Conservation (phyloP, 2,888 invertebrate genomes). For the Glaucopsyche alexis region DNA sequence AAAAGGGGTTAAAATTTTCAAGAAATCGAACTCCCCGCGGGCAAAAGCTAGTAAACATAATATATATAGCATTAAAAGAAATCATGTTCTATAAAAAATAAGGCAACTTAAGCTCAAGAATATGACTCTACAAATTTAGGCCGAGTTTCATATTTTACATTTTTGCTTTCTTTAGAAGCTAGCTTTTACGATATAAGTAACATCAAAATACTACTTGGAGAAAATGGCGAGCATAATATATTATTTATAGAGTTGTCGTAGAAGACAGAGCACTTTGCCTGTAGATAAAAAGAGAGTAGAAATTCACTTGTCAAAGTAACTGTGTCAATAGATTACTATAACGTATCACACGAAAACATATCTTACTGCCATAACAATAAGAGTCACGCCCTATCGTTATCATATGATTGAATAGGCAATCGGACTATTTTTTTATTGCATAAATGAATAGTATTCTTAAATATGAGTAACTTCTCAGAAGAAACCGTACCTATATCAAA, state of each 20-base stretch:
- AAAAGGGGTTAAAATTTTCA: too few relatives aligned
- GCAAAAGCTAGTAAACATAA: too few relatives aligned
- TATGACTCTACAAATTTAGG: too few relatives aligned
- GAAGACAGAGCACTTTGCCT: conserved; percentile 31
- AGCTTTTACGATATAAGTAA: neutral
- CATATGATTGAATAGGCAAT: conserved; percentile 53
- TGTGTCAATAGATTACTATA: conserved; percentile 52
- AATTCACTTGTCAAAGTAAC: conserved; percentile 45
- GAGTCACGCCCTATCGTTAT: conserved; percentile 47
- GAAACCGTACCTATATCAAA: too few relatives aligned
- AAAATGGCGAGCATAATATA: neutral
- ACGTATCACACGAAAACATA: conserved; percentile 42
- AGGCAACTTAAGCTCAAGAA: too few relatives aligned
- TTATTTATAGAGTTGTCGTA: neutral
- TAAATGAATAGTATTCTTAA: too few relatives aligned
- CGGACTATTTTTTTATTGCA: too few relatives aligned
- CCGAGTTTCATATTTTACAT: too few relatives aligned
- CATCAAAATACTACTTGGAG: neutral
- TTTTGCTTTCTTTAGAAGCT: neutral
- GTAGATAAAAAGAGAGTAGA: conserved; percentile 50
- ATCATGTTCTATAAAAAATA: too few relatives aligned
- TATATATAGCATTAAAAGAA: too few relatives aligned
- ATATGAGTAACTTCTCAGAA: too few relatives aligned
- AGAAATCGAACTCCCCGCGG: too few relatives aligned
- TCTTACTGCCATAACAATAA: conserved; percentile 43